Base-by-base conservation (phyloP, 2,113 vertebrate genomes). In the Erythrolamprus reginae region DNA sequence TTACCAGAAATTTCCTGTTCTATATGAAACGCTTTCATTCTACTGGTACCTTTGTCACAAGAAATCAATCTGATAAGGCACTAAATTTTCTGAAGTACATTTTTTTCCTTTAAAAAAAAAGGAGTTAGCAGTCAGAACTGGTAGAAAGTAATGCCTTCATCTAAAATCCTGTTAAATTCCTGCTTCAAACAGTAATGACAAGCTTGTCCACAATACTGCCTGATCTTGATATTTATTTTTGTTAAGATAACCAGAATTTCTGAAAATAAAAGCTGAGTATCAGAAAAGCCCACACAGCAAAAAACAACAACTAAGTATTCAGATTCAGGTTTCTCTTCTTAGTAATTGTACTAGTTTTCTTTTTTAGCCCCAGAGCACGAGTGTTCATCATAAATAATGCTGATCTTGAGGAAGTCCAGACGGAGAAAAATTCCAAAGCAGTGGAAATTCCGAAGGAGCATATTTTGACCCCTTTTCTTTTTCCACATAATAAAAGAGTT, bases 121-220 rank as follows among this genome's bases (percentile, higher is more conserved):
- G 42, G 7, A 91, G n/a, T 12, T 19, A 50, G 52, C 28, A 91
- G 47, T 58, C 10, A 42, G 48, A 26, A 55, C 38, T 24, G 82
- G 70, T 19, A 90, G 55, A n/a, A 87, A 70, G 13, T 33, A 90
- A 23, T 86, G 65, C 28, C 61, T 91, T 91, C 83, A 55, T 83
- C n/a, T 23, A 83, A 83, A 88, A 56, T 17, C 42, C 33, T 45
- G 15, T 12, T 38, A 87, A 85, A n/a, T 87, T 28, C 38, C 52
- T 88, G 65, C 2, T 87, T 91, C 55, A 56, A 26, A 47, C 48
- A 82, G 6, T 47, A 47, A 56, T 87, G 26, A 38, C 21, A 53
- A 42, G 28, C 38, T 91, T 83, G 65, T 47, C 70, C 42, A 58
- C 4, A 21, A n/a, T 48, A 26, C 19, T 84, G 10, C 13, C 7